Conservation (phyloP, 1,140 invertebrate genomes). For the Rhyacophila brunnea region DNA sequence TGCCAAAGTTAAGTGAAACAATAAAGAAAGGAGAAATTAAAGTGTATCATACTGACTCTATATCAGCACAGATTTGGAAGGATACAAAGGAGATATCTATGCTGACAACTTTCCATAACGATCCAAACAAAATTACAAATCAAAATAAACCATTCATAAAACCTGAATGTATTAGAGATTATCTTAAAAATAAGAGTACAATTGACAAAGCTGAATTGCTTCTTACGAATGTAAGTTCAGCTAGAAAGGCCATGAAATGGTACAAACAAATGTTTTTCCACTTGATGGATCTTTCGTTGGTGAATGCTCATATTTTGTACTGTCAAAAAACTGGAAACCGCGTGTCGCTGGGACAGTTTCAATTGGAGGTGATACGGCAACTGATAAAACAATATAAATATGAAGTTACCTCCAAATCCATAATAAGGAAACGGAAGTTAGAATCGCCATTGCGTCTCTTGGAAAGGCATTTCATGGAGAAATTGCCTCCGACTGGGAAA, state of each 20-base stretch:
- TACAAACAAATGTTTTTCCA: too few species aligned
- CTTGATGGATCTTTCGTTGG: slow-evolving; percentile 18
- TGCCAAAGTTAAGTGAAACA: slow-evolving; percentile 36
- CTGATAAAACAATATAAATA: slow-evolving; percentile 13
- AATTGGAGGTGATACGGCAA: slow-evolving; percentile 20
- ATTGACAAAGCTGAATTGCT: slow-evolving; percentile 30
- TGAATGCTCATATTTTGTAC: slow-evolving; percentile 18
- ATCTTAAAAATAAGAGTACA: slow-evolving; percentile 35
- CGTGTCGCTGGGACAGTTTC: slow-evolving; percentile 17
- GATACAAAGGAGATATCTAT: too few species aligned
- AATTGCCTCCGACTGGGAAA: slow-evolving; percentile 20
- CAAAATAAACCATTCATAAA: slow-evolving; percentile 30
- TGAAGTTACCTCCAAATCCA: slow-evolving; percentile 2
- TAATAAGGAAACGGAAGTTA: slow-evolving; percentile 11
- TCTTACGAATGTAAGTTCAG: slow-evolving; percentile 10
- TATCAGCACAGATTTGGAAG: slow-evolving; percentile 34
- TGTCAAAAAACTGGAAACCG: slow-evolving; percentile 13
- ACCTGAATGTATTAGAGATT: slow-evolving; percentile 35
- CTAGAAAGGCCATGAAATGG: slow-evolving; percentile 17
- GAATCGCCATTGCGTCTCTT: slow-evolving; percentile 14
- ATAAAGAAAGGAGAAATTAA: slow-evolving; percentile 35
- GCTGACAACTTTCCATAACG: slow-evolving; percentile 34
- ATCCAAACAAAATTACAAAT: slow-evolving; percentile 9
- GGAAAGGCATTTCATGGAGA: slow-evolving; percentile 20
- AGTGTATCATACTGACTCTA: slow-evolving; percentile 19